Base-by-base conservation (phyloP, 2,888 invertebrate genomes). In the Caenorhabditis macrosperma region DNA sequence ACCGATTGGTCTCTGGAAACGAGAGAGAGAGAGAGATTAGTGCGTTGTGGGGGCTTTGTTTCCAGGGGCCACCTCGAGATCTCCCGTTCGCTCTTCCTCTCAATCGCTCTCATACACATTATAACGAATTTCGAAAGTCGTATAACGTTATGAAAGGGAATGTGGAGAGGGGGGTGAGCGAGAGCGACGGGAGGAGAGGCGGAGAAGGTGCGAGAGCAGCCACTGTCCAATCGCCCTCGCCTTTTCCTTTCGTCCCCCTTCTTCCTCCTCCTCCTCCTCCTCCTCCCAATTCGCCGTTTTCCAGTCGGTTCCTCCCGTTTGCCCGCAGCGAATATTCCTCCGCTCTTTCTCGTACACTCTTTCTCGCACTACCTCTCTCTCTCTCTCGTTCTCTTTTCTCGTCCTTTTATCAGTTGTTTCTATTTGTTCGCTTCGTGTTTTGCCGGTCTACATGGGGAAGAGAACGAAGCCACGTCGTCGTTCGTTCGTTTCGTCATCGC, bases 221-320 rank as follows among this genome's bases (percentile, higher is more conserved):
- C 59, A 60, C 59, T 50, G 68, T 69, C 59, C 68, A 41, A 69
- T 69, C 68, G 59, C 35, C 59, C 68, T 38, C 48, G 41, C n/a
- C 44, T 30, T 52, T 59, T 46, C 26, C 44, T 44, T 22, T 61
- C 20, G 12, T 22, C 15, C 20, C 24, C 35, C 30, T 20, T 63
- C 48, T 33, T 12, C 30, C 35, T 48, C 61, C 17, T 55, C 55
- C 26, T 35, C 20, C n/a, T 35, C 22, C 15, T 64, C 35, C 22
- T 20, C 30, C 24, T 30, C 50, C 52, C 26, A 22, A 30, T 20
- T 57, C 38, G 38, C 33, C 35, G 24, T 17, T 60, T 60, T 46
- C 28, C 60, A 44, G 41, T 38, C 35, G 26, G 4, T 38, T 59
- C 24, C n/a, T 28, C 24, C 20, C 46, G 20, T 60, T 15, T 28